Base-by-base conservation (phyloP, 2,888 invertebrate genomes). In the Hypolimnas misippus region DNA sequence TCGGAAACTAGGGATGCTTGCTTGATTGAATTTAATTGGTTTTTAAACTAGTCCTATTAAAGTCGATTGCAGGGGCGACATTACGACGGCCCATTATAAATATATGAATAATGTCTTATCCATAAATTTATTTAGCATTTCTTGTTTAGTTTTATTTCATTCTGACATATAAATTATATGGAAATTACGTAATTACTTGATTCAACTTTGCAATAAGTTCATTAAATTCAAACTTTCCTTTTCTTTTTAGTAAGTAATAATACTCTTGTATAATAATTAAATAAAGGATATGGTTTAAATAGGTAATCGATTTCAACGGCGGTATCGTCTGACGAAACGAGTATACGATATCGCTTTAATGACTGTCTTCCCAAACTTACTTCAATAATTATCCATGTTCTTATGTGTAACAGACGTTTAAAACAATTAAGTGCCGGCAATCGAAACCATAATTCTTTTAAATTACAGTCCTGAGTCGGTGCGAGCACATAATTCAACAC, bases 1-100 rank as follows among this genome's bases (percentile, higher is more conserved):
- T 49, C 49, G 55, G 58, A 61, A 61, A 61, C 66, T 69, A 46
- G 65, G 73, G 70, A 63, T 61, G 68, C 55, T 68, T 75, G 78
- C 73, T 70, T 79, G 78, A 84, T 84, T 82, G 81, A 77, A 80
- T 82, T 82, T 83, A 84, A 86, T 86, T 83, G 81, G 76, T 76
- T 81, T 81, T 77, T 79, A 79, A 81, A 78, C 74, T 76, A 75
- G 76, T 73, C 75, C 74, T 76, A 70, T 80, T 76, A 80, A 78
- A 31, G 42, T 57, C 51, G 54, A 62, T 46, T 57, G 56, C 57
- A 49, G 44, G 57, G 63, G 59, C 35, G 57, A 63, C 53, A 38
- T 54, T 46, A 52, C 21, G 53, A 16, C 35, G 46, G 46, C n/a
- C 19, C 16, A 46, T 42, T 42, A 42, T n/a, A 21, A n/a, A 21